Percentiles rank a stretch among this genome's conserved stretches.
These are phyloP conservation scores for Drosophila oshimai DNA, from an alignment of 1,140 invertebrate species.

Conservation along the genomic window DNA sequence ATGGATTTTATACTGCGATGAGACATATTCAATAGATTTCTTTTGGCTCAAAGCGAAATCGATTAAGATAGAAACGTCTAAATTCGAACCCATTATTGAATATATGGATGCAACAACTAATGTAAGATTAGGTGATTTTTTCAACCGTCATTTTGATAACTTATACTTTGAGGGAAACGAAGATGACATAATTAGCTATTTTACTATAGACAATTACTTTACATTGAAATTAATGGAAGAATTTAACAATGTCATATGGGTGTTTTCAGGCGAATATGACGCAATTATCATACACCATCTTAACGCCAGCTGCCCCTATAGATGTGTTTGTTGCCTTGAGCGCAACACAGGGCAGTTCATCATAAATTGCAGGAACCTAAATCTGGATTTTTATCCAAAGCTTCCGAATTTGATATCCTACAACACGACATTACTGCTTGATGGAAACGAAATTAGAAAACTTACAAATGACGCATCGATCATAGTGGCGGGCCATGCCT, in stretches of 20 bases:
- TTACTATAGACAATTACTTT: no score
- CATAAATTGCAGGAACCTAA: background rate
- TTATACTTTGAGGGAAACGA: background rate
- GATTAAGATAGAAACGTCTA: background rate
- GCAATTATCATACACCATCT: background rate
- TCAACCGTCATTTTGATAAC: no score
- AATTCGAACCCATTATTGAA: background rate
- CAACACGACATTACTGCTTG: background rate
- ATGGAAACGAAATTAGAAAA: background rate
- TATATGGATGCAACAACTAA: background rate
- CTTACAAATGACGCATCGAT: background rate
- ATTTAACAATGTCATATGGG: background rate
- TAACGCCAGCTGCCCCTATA: background rate
- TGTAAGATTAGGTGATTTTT: background rate
- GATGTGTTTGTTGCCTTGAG: background rate
- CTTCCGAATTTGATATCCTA: background rate
- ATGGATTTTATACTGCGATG: slow-evolving; percentile 2
- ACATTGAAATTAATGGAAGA: background rate
- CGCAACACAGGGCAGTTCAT: background rate
- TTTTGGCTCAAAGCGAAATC: background rate
- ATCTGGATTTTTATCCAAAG: background rate
- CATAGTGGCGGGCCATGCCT: background rate
- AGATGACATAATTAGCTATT: background rate
- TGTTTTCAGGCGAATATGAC: background rate
- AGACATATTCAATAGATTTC: background rate